Conservation (phyloP, 92 coral and sea anemone genomes). For the Ricordea florida region DNA sequence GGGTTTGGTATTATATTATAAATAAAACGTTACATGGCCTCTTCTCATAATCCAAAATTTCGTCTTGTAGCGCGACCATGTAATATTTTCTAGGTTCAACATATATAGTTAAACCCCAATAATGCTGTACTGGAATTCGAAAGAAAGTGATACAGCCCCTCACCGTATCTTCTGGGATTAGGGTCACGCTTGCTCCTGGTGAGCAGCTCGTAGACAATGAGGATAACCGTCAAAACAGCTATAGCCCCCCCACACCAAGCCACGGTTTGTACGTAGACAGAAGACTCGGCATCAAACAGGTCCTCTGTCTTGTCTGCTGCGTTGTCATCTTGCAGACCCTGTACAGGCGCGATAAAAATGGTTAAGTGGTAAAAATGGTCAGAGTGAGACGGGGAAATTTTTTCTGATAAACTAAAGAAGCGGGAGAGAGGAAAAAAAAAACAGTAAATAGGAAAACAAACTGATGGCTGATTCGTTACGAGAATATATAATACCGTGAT, state of each 20-base stretch:
- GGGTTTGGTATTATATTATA: too few relatives aligned
- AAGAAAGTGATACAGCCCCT: background rate
- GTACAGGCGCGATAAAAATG: background rate
- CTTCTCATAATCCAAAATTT: too few relatives aligned
- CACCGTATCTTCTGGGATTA: constrained; percentile 56
- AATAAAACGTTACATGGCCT: too few relatives aligned
- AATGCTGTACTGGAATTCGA: background rate
- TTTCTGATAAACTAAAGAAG: too few relatives aligned
- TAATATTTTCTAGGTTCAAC: too few relatives aligned
- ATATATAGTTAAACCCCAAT: too few relatives aligned
- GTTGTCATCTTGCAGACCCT: constrained; percentile 31
- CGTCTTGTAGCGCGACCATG: too few relatives aligned
- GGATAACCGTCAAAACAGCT: constrained; percentile 10
- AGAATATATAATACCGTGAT: constrained; percentile 42
- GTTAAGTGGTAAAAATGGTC: too few relatives aligned
- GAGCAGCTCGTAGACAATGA: constrained; percentile 48
- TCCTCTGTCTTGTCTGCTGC: constrained; percentile 34
- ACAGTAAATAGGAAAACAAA: background rate
- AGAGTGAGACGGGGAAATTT: background rate
- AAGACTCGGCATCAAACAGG: constrained; percentile 63
- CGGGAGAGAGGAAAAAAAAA: too few relatives aligned
- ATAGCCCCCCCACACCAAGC: constrained; percentile 38
- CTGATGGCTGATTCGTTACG: constrained; percentile 63
- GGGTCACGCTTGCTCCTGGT: constrained; percentile 50
- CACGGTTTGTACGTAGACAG: constrained; percentile 37